Percentiles rank a stretch among this genome's conserved stretches.
Conservation (phyloP, 2,888 invertebrate genomes). For the Brenthis hecate region DNA sequence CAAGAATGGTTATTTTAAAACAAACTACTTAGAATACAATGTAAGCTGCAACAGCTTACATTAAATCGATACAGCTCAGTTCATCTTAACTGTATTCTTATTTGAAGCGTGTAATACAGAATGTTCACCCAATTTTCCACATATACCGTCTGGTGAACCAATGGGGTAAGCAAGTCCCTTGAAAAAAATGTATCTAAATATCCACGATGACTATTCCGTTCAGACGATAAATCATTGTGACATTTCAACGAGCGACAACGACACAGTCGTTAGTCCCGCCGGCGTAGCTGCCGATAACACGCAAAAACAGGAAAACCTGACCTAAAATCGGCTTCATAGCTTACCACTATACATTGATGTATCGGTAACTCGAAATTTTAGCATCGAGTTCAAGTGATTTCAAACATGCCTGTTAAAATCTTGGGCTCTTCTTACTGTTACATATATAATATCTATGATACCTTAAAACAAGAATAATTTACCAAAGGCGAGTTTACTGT, state of each 20-base stretch:
- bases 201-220: conserved; percentile 47
- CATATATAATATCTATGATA: too few relatives aligned
- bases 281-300: conserved; percentile 45
- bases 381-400: conserved; percentile 7
- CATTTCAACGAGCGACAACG: conserved; percentile 52
- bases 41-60: too few relatives aligned
- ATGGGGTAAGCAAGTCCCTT: conserved; percentile 36
- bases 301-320: conserved; percentile 47
- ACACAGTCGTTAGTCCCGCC: conserved; percentile 47
- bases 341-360: conserved; percentile 30
- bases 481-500: too few relatives aligned
- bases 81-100: conserved; percentile 12
- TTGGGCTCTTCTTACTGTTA: too few relatives aligned
- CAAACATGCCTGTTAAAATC: not conserved
- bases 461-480: too few relatives aligned
- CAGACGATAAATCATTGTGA: conserved; percentile 69
- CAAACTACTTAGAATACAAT: too few relatives aligned
- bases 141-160: conserved; percentile 29
- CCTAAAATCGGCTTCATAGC: conserved; percentile 35
- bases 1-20: too few relatives aligned
- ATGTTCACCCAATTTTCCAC: conserved; percentile 40
- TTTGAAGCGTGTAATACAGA: conserved; percentile 30
- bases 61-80: too few relatives aligned
- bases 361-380: conserved; percentile 34
- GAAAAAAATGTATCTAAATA: conserved; percentile 46